These are phyloP conservation scores for Drosophila emarginata DNA, from an alignment of 2,888 invertebrate species.

Conservation along the genomic window DNA sequence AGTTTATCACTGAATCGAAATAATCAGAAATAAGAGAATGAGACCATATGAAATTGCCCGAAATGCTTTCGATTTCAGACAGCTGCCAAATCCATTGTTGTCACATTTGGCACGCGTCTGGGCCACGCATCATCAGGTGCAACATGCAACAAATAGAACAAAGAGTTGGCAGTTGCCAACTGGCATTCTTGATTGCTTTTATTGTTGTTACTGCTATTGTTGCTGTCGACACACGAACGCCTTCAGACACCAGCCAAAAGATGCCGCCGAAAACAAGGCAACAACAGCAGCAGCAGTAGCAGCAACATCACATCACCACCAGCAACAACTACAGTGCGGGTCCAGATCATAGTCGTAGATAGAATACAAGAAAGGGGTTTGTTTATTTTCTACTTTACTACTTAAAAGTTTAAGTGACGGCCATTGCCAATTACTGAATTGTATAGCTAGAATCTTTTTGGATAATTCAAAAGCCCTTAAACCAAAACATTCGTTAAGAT, in stretches of 20 bases:
- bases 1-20: neutral
- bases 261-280: constrained; percentile 34
- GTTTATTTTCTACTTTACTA: too few relatives aligned
- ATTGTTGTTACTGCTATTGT: constrained; percentile 60
- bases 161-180: constrained; percentile 31
- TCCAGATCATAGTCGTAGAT: constrained; percentile 8
- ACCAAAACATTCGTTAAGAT: too few relatives aligned
- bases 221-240: constrained; percentile 64
- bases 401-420: too few relatives aligned
- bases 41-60: neutral
- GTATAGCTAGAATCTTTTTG: too few relatives aligned
- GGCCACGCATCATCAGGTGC: constrained; percentile 63
- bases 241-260: constrained; percentile 51
- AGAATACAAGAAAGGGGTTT: neutral
- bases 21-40: neutral
- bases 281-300: constrained; percentile 4
- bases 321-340: neutral
- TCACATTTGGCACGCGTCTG: constrained; percentile 76
- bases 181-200: constrained; percentile 62
- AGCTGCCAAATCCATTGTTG: constrained; percentile 46
- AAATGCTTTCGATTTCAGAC: constrained; percentile 41
- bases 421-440: too few relatives aligned
- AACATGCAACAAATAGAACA: constrained; percentile 37
- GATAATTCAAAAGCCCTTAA: too few relatives aligned
- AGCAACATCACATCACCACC: neutral